Conservation (phyloP, 2,797 vertebrate species). For the Anguilla megastoma region DNA sequence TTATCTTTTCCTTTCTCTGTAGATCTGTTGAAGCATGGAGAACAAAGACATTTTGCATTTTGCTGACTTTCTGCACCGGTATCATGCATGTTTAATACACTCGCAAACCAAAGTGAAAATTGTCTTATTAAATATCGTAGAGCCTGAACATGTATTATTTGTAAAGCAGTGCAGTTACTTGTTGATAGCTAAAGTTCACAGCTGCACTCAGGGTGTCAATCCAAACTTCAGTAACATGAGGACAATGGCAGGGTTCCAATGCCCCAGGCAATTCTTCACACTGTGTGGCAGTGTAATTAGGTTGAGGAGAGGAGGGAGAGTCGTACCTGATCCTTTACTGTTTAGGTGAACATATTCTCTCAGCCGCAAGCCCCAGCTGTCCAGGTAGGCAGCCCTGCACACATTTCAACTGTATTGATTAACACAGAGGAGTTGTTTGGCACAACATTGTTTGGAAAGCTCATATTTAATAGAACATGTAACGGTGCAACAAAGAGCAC, state of each 20-base stretch:
- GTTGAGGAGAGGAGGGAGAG: neutral
- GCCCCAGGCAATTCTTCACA: conserved; percentile 11
- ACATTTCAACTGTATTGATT: neutral
- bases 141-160: neutral
- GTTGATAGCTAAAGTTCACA: neutral
- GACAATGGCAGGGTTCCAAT: neutral
- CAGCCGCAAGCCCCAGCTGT: neutral
- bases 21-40: neutral
- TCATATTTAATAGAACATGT: neutral
- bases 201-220: neutral
- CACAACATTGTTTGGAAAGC: neutral
- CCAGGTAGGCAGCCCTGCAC: neutral
- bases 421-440: neutral
- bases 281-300: conserved; percentile 10
- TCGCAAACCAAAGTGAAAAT: neutral
- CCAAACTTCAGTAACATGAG: neutral
- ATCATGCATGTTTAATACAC: neutral
- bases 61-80: neutral
- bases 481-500: neutral
- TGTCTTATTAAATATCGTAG: neutral
- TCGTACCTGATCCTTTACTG: neutral
- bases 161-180: neutral
- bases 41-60: neutral
- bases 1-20: neutral
- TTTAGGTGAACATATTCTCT: neutral